Conservation (phyloP, 1,140 invertebrate species). For the Cataglyphis hispanica region DNA sequence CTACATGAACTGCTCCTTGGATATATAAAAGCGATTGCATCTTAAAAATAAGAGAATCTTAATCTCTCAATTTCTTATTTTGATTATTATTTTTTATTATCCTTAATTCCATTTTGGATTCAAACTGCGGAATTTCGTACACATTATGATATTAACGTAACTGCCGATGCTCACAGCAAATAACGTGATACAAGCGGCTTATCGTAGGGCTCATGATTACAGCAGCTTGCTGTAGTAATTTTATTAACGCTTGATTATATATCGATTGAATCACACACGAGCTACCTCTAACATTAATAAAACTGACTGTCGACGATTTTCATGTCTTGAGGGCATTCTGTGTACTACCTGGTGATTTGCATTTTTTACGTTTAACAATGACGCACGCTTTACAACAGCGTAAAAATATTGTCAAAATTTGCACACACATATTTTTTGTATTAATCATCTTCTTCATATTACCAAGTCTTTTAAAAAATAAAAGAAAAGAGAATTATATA, state of each 20-base stretch:
- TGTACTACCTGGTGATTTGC: slow-evolving; percentile 20
- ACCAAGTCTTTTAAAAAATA: neutral
- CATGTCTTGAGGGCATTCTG: slow-evolving; percentile 31
- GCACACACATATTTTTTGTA: neutral
- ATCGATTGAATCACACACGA: slow-evolving; percentile 42
- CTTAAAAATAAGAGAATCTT: neutral
- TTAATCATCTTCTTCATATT: neutral
- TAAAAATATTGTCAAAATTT: slow-evolving; percentile 5
- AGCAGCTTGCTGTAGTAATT: slow-evolving; percentile 41
- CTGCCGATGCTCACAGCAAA: slow-evolving; percentile 36
- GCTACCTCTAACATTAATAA: slow-evolving; percentile 48
- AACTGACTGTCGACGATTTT: slow-evolving; percentile 46
- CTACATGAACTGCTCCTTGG: neutral
- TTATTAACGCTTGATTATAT: slow-evolving; percentile 49
- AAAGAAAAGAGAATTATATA: neutral
- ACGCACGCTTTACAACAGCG: neutral
- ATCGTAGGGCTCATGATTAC: slow-evolving; percentile 31
- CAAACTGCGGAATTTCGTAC: slow-evolving; percentile 10
- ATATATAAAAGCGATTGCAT: neutral
- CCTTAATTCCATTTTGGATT: neutral
- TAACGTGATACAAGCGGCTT: slow-evolving; percentile 54
- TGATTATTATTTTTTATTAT: too few relatives aligned
- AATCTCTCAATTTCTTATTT: neutral
- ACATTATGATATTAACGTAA: slow-evolving; percentile 15
- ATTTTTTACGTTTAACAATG: neutral